Evolutionary conservation across 2,797 vertebrate species (phyloP).

Genomic region (Gymnopithys bicolor): DNA sequence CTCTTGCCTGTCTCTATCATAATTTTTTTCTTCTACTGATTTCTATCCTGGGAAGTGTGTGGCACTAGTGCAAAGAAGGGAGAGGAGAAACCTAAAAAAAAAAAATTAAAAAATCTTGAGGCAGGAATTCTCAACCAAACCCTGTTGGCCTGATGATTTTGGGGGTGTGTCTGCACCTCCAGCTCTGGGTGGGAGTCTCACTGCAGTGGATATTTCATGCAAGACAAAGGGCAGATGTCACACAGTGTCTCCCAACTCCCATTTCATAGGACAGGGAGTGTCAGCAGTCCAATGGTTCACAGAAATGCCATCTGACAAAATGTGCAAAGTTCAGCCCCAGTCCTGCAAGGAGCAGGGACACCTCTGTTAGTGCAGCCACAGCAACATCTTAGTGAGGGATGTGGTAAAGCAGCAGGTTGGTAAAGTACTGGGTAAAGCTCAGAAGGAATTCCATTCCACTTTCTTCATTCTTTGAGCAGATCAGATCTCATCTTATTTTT

Average conservation of each 20-base stretch:
- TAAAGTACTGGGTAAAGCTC: neutral
- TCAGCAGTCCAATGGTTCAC: neutral
- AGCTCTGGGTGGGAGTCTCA: neutral
- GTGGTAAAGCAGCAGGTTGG: neutral
- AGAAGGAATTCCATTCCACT: neutral
- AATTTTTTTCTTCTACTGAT: neutral
- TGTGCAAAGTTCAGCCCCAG: neutral
- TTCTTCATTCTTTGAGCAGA: neutral
- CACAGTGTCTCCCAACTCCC: neutral
- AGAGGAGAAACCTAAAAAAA: neutral
- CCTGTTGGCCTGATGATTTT: rapidly evolving
- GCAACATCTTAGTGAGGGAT: neutral
- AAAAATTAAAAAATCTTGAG: neutral
- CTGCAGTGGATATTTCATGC: neutral
- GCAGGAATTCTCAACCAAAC: neutral
- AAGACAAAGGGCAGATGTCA: neutral
- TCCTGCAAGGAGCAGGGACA: neutral
- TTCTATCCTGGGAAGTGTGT: neutral
- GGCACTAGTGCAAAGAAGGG: neutral
- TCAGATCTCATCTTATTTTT: neutral
- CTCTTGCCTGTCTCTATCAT: neutral
- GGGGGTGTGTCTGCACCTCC: neutral
- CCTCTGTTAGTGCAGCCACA: rapidly evolving
- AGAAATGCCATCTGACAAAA: neutral
- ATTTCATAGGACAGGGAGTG: neutral